Base-by-base conservation (phyloP, 2,888 invertebrate genomes). In the Troilus luridus region DNA sequence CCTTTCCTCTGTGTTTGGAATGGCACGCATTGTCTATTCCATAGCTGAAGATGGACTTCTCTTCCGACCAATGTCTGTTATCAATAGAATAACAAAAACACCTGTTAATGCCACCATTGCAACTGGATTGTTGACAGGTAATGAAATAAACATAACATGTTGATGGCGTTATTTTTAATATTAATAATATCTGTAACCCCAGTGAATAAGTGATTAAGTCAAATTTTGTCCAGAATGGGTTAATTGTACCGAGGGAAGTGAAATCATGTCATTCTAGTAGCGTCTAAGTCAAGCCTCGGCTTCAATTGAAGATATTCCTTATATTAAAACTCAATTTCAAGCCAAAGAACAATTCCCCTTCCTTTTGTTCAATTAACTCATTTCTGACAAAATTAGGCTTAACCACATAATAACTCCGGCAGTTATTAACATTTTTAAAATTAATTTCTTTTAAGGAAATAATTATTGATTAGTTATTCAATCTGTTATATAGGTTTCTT, bases 31-130 rank as follows among this genome's bases (percentile, higher is more conserved):
- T 64, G 95, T 98, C 24, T 98, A 98, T 93, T 98, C 98, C 62
- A 98, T 98, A 98, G 97, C 97, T 11, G 96, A 96, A 67, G 98
- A 98, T 93, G 98, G 98, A 0, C 95, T 98, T 19, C 95, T 98
- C 59, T 98, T 98, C 94, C 95, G 96, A 72, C 95, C 95, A 3
- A 94, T 98, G 10, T 95, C 97, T 0, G 95, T 94, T 41, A 96
- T 98, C 21, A 95, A 97, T 94, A 94, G 95, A 0, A 96, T 95
- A 93, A 98, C 98, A 0, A 96, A 97, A 94, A 98, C 98, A 0
- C 98, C 98, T 0, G 92, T 98, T 14, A 92, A 96, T 21, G 97
- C 98, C 0, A 98, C 98, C 0, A 93, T 97, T 0, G 92, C 97
- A 0, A 97, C 97, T 59, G 98, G 98, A 27, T 92, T 97, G 19